Evolutionary conservation across 2,888 invertebrate genomes (phyloP).

Genomic region (Agrochola litura): DNA sequence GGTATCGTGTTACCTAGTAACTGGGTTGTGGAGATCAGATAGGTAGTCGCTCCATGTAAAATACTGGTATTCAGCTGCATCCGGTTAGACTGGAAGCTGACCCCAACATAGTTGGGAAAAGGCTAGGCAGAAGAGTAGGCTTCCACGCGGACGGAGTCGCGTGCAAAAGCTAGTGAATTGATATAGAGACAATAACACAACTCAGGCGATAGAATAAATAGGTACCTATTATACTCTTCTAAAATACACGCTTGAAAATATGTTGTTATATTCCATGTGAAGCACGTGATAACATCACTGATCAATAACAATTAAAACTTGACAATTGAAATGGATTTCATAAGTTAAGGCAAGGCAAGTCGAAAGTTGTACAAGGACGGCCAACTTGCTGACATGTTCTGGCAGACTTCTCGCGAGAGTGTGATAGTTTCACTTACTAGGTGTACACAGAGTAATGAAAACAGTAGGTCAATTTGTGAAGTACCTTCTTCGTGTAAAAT

Average conservation of each 20-base stretch:
- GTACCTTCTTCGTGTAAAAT: not conserved
- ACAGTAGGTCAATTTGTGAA: constrained; percentile 34
- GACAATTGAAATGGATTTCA: constrained; percentile 72
- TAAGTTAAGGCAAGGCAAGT: constrained; percentile 69
- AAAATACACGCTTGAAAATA: constrained; percentile 3
- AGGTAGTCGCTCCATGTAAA: too few relatives aligned
- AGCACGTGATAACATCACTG: constrained; percentile 29
- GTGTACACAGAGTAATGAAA: not conserved
- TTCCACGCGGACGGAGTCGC: not conserved
- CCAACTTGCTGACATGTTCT: constrained; percentile 69
- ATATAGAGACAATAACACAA: not conserved
- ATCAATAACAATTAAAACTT: constrained; percentile 72
- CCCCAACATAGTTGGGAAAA: too few relatives aligned
- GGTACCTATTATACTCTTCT: not conserved
- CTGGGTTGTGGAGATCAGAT: too few relatives aligned
- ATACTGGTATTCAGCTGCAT: too few relatives aligned
- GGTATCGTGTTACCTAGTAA: too few relatives aligned
- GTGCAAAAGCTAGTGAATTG: not conserved
- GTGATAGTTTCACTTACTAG: constrained; percentile 56
- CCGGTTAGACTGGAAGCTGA: too few relatives aligned
- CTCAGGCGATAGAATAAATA: not conserved
- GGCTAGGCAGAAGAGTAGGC: too few relatives aligned
- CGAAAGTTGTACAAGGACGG: constrained; percentile 67
- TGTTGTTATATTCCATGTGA: constrained; percentile 11
- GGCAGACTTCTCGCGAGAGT: constrained; percentile 36